Base-by-base conservation (phyloP, 1,140 invertebrate species). In the Drosophila mayri region DNA sequence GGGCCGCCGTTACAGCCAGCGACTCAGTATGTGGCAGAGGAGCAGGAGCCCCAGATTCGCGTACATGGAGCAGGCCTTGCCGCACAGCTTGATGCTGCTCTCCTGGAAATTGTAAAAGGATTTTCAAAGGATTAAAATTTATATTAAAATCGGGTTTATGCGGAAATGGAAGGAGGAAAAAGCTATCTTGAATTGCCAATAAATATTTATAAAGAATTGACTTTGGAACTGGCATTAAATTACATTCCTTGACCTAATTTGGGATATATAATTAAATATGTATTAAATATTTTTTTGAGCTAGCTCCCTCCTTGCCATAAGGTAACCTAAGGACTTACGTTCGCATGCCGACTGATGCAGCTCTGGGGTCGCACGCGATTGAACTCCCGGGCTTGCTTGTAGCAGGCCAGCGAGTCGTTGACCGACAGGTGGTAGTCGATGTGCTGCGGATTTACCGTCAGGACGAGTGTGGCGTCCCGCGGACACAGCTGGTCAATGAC, bases 401-500 rank as follows among this genome's bases (percentile, higher is more conserved):
- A 93, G 78, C 96, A 96, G 3, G 95, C 94, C 65, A 95, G 77
- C 1, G 95, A 94, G 30, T 94, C 93, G 81, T 95, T 95, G 12
- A 38, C 49, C 67, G 78, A 63, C 32, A 87, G 54, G 5, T 66
- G 75, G 82, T 96, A 95, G 37, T 93, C 78, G 25, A 96, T 94
- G 65, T 95, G 94, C 11, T 93, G 94, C 0, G 96, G 94, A n/a
- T 94, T 94, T 11, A 96, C 93, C 2, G 93, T 94, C n/a, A 95
- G 84, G 12, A 57, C 74, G 28, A 54, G 83, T 68, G 38, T 38
- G 41, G 0, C 70, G 67, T 93, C 93, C 1, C 93, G 90, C 63
- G 94, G 94, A 81, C 96, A 97, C 10, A 94, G 84, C 14, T 94
- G 95, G 82, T 97, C 96, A 4, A 98, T 95, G 3, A 98, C 96